phyloP scores from a whole-genome alignment of 2,797 vertebrate species.

The Podargus strigoides region DNA sequence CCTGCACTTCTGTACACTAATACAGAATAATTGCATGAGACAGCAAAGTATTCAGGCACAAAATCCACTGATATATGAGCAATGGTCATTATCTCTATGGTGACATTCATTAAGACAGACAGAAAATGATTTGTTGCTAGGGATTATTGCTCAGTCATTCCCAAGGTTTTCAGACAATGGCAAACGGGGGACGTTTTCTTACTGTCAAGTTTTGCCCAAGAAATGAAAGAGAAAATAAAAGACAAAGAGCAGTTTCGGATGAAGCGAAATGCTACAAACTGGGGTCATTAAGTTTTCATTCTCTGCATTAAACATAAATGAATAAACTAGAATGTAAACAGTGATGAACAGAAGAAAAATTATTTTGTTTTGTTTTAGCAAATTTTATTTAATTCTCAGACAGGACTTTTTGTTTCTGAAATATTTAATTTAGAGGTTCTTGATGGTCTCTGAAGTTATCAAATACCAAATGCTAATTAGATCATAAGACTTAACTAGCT shows the following conservation, averaged over 20 bases:
- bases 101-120: neutral
- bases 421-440: constrained; percentile 66
- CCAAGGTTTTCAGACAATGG: neutral
- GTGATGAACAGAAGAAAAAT: constrained; percentile 37
- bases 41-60: neutral
- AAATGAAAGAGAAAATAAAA: neutral
- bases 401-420: constrained; percentile 60
- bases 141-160: neutral
- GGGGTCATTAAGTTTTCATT: constrained; percentile 70
- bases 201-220: neutral
- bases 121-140: neutral
- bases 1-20: neutral
- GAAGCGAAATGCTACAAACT: constrained; percentile 16
- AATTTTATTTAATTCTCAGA: constrained; percentile 43
- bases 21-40: neutral
- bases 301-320: constrained; percentile 66
- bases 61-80: neutral
- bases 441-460: constrained; percentile 59
- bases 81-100: neutral
- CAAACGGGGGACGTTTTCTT: neutral
- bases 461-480: constrained; percentile 75
- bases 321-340: constrained; percentile 64
- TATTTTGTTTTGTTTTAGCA: constrained; percentile 40
- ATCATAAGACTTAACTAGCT: constrained; percentile 64
- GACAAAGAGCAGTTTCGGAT: neutral